Conservation (phyloP, 1,140 invertebrate species). For the Bombus superbus region DNA sequence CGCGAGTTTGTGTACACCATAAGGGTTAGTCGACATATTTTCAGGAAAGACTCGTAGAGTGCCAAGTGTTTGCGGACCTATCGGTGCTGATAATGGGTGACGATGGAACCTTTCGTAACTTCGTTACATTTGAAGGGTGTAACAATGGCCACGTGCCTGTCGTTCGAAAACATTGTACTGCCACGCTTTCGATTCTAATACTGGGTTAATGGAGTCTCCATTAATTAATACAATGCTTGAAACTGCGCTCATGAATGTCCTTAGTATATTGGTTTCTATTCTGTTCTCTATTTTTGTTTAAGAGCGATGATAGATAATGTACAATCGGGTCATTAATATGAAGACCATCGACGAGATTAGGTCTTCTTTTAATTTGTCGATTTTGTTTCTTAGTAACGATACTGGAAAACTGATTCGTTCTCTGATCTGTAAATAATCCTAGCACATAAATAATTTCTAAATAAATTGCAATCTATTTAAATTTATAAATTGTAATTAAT, state of each 20-base stretch:
- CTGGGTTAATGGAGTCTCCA: background rate
- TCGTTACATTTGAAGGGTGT: background rate
- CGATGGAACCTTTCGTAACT: constrained; percentile 23
- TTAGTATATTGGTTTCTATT: background rate
- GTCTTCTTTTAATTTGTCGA: no score
- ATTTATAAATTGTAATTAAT: no score
- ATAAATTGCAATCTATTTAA: no score
- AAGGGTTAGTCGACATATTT: background rate
- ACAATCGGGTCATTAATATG: no score
- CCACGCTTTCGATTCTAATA: constrained; percentile 1
- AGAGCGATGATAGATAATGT: no score
- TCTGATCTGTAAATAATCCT: no score
- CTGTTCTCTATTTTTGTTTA: background rate
- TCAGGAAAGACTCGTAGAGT: background rate
- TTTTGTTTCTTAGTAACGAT: no score
- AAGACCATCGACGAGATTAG: no score
- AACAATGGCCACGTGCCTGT: constrained; percentile 49
- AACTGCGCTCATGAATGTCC: background rate
- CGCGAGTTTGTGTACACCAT: background rate
- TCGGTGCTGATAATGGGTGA: background rate
- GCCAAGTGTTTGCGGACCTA: constrained; percentile 44
- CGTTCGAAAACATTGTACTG: constrained; percentile 5
- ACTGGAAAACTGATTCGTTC: no score
- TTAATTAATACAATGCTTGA: constrained; percentile 29
- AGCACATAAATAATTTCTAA: no score